Evolutionary conservation across 2,113 vertebrate species (phyloP).

Genomic region (Dromiciops gliroides): DNA sequence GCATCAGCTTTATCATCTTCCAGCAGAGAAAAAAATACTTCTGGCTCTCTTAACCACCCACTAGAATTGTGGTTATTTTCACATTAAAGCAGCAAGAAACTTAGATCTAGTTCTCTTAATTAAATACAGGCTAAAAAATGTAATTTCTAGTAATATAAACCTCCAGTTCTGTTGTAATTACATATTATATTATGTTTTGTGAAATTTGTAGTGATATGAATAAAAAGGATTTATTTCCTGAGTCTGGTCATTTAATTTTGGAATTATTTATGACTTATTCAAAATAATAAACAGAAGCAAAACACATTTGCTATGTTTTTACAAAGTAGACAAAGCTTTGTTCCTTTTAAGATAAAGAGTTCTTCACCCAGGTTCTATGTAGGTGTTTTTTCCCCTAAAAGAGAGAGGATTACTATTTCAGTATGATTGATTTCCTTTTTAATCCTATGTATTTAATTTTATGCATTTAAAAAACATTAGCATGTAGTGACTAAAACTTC

Average conservation of each 20-base stretch:
- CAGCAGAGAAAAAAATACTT: not conserved
- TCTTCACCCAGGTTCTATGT: not conserved
- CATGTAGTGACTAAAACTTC: not conserved
- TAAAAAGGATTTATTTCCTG: no score
- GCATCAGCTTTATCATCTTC: not conserved
- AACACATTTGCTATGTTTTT: no score
- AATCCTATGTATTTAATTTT: not conserved
- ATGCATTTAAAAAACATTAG: not conserved
- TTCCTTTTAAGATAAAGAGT: not conserved
- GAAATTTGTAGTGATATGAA: no score
- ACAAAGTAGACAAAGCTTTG: not conserved
- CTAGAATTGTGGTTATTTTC: no score
- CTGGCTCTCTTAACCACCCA: no score
- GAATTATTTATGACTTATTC: not conserved
- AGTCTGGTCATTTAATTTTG: not conserved
- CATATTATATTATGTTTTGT: no score
- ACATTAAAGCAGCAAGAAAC: no score
- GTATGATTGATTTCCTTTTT: not conserved
- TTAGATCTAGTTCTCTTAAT: no score
- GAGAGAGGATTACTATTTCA: not conserved
- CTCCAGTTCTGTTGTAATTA: no score
- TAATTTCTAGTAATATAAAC: no score
- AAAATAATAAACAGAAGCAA: not conserved
- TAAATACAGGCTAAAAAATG: no score
- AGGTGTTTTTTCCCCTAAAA: no score